phyloP scores from a whole-genome alignment of 2,797 vertebrate genomes.

The Sandelia bainsii region DNA sequence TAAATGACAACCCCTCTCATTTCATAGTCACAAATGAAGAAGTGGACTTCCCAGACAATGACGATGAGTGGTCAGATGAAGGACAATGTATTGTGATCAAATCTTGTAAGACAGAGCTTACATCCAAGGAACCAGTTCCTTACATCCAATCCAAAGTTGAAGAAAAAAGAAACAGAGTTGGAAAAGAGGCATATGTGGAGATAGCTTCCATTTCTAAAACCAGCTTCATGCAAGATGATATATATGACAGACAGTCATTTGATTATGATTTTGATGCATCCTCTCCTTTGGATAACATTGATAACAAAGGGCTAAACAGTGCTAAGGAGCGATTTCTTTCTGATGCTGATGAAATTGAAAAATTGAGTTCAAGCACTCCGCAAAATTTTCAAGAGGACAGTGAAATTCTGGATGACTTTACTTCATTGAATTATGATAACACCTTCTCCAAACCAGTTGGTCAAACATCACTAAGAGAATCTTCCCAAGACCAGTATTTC shows the following conservation, averaged over 20 bases:
- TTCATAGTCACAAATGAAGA: slow-evolving; percentile 61
- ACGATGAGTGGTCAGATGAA: slow-evolving; percentile 77
- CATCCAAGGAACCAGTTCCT: slow-evolving; percentile 49
- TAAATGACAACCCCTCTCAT: slow-evolving; percentile 31
- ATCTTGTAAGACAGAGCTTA: slow-evolving; percentile 53
- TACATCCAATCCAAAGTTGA: slow-evolving; percentile 31
- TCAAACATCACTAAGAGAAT: slow-evolving; percentile 59
- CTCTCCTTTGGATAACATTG: slow-evolving; percentile 56
- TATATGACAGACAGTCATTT: slow-evolving; percentile 74
- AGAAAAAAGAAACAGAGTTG: slow-evolving; percentile 52
- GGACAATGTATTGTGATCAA: slow-evolving; percentile 63
- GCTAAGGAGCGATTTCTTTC: slow-evolving; percentile 62
- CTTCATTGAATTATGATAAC: slow-evolving; percentile 50
- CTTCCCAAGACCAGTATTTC: slow-evolving; percentile 72
- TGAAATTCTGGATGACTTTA: slow-evolving; percentile 27
- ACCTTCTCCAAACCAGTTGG: slow-evolving; percentile 38
- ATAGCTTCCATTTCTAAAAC: slow-evolving; percentile 43
- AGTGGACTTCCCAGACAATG: slow-evolving; percentile 73
- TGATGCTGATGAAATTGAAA: slow-evolving; percentile 59
- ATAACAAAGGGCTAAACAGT: slow-evolving; percentile 48
- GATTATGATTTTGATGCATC: slow-evolving; percentile 71
- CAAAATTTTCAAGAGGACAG: slow-evolving; percentile 21
- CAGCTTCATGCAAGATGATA: slow-evolving; percentile 71
- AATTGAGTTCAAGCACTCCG: slow-evolving; percentile 8
- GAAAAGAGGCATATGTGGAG: slow-evolving; percentile 55